Evolutionary conservation across 2,113 vertebrate species (phyloP).

Genomic region (Psilopsiagon aurifrons): DNA sequence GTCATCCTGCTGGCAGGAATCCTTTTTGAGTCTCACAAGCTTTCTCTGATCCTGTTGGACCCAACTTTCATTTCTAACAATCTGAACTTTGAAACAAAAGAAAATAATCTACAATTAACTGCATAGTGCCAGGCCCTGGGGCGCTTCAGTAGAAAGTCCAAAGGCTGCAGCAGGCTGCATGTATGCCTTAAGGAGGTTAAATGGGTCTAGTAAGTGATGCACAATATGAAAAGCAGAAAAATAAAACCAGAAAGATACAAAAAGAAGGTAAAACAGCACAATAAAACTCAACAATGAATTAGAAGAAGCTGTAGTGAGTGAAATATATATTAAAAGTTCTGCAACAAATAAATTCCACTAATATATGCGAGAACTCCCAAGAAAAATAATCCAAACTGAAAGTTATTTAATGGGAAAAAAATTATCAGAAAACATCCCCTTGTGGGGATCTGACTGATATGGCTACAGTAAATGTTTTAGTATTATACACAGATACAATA

Average conservation of each 20-base stretch:
- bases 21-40: background rate
- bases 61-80: background rate
- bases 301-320: background rate
- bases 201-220: background rate
- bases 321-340: background rate
- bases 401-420: background rate
- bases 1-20: background rate
- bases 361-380: background rate
- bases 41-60: background rate
- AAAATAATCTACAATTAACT: background rate
- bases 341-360: background rate
- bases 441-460: background rate
- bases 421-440: background rate
- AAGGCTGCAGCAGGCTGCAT: background rate
- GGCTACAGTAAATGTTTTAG: background rate
- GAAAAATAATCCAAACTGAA: background rate
- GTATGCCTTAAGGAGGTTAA: background rate
- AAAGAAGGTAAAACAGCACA: background rate
- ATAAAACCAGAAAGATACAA: background rate
- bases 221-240: background rate
- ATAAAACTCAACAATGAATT: background rate
- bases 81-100: background rate
- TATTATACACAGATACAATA: background rate
- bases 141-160: background rate
- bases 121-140: background rate